These are phyloP conservation scores for Xanthostigma xanthostigma DNA, from an alignment of 2,888 invertebrate species.

Conservation along the genomic window DNA sequence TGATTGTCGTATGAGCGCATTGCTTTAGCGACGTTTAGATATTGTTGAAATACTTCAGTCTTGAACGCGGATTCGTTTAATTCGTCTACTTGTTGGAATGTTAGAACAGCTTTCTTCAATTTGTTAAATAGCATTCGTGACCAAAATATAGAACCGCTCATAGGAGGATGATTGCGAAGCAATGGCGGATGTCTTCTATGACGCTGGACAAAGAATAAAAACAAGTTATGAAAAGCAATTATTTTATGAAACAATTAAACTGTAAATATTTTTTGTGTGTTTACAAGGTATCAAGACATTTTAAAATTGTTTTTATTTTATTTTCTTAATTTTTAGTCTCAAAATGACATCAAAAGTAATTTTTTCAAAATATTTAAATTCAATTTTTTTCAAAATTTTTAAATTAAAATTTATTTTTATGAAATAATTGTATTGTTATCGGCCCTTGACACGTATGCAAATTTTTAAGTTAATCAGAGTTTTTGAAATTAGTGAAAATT, in stretches of 20 bases:
- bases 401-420: too few species aligned
- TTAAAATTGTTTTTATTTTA: too few species aligned
- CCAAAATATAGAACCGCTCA: conserved; percentile 80
- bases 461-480: too few species aligned
- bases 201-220: conserved; percentile 29
- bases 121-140: conserved; percentile 61
- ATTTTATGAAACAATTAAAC: neutral
- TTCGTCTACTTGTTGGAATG: conserved; percentile 62
- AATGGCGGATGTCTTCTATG: conserved; percentile 50
- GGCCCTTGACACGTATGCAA: too few species aligned
- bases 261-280: too few species aligned
- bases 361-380: too few species aligned
- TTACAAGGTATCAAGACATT: too few species aligned
- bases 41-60: conserved; percentile 62
- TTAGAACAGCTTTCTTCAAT: conserved; percentile 65
- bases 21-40: conserved; percentile 55
- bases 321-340: too few species aligned
- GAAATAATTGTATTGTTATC: too few species aligned
- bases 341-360: too few species aligned
- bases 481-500: too few species aligned
- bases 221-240: neutral
- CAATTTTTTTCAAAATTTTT: too few species aligned
- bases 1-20: conserved; percentile 61
- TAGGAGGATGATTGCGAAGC: conserved; percentile 59
- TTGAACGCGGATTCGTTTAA: conserved; percentile 58